Conservation (phyloP, 2,888 invertebrate genomes). For the Rhagonycha lutea region DNA sequence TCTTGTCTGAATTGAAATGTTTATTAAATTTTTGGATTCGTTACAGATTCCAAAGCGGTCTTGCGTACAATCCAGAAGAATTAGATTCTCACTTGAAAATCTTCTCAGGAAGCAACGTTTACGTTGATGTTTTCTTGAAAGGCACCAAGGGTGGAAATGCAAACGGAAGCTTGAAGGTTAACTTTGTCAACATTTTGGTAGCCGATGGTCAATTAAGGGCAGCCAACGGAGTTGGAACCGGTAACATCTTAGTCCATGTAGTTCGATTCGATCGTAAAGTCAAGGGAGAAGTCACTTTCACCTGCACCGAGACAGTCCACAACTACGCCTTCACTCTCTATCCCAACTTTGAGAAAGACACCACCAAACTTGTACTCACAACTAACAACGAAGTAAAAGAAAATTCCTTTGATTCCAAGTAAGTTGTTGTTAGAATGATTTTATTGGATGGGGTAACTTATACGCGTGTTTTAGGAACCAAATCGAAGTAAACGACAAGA, state of each 20-base stretch:
- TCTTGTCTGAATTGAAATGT: neutral
- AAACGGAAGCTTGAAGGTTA: slow-evolving; percentile 61
- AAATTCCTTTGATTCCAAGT: slow-evolving; percentile 66
- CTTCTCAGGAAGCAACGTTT: slow-evolving; percentile 55
- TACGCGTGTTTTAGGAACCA: slow-evolving; percentile 54
- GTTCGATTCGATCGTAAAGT: slow-evolving; percentile 64
- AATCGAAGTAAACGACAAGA: slow-evolving; percentile 55
- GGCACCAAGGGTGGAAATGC: slow-evolving; percentile 53
- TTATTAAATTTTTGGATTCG: neutral
- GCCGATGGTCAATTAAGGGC: slow-evolving; percentile 68
- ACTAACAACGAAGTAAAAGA: slow-evolving; percentile 64
- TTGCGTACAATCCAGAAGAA: slow-evolving; percentile 54
- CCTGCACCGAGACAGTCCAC: slow-evolving; percentile 63
- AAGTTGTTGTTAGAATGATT: slow-evolving; percentile 41
- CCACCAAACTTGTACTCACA: slow-evolving; percentile 68
- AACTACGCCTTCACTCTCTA: slow-evolving; percentile 66
- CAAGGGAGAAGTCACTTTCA: slow-evolving; percentile 66
- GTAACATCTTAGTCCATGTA: slow-evolving; percentile 62
- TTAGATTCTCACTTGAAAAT: slow-evolving; percentile 62
- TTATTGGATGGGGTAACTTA: no score
- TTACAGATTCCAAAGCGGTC: slow-evolving; percentile 57
- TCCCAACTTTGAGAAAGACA: slow-evolving; percentile 72
- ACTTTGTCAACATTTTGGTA: slow-evolving; percentile 63
- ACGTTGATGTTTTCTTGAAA: slow-evolving; percentile 63
- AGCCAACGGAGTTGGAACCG: slow-evolving; percentile 68